Evolutionary conservation across 2,888 invertebrate species (phyloP), one percentile per base, ranked within the genome.

Genomic region (Acleris holmiana): DNA sequence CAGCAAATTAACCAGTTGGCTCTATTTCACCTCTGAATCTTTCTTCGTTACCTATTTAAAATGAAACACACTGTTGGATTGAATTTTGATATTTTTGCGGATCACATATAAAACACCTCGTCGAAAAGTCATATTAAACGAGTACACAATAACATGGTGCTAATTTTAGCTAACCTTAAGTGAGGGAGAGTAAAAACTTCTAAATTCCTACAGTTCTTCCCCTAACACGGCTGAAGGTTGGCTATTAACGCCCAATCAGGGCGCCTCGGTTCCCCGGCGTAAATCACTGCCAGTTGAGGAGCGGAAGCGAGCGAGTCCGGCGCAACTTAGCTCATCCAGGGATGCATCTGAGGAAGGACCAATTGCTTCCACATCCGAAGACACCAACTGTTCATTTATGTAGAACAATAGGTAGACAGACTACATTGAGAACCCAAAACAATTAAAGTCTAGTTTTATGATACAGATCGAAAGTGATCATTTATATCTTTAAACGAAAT

Each of bases 241-340:
- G 47, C 64, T 48, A 65, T 65, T 65, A 65, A 23, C 19, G 40
- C 65, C 53, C 63, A 65, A 65, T 65, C 60, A 49, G 48, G 15
- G 44, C 25, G 23, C 44, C 44, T 17, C 21, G 40, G 58, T 19
- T 66, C 76, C 76, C 70, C 67, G 56, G 70, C 49, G 67, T 72
- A 72, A 75, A 77, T 77, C 73, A 73, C 55, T 68, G 61, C 68
- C 64, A 54, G 64, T 63, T 48, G 59, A 73, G 71, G 67, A 74
- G 57, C 76, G 77, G 77, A 77, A 77, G 70, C 65, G 44, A 49
- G 48, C 59, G 58, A 58, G 50, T 65, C 65, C 65, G 65, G 55
- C 60, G 58, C 53, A 64, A 64, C 64, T 64, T 60, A 65, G 55
- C 49, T n/a, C 23, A 44, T 55, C 56, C 53, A 53, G 41, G 25